Percentiles rank a stretch among this genome's conserved stretches.
phyloP scores from a whole-genome alignment of 2,888 invertebrate species.

The Mythimna ferrago region DNA sequence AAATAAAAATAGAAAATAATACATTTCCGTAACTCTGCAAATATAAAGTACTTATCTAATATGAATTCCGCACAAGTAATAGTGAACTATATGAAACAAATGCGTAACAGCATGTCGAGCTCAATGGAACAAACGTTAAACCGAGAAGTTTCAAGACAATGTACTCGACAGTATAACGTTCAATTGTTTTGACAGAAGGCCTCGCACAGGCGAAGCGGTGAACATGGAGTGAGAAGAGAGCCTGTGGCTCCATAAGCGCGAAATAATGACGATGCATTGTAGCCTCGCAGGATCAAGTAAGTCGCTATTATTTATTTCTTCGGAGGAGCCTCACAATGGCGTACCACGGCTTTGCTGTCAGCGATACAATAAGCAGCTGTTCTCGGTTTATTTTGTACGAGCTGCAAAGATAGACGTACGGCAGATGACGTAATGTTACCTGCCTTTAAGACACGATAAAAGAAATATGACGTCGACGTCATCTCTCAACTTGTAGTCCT shows the following conservation, averaged over 20 bases:
- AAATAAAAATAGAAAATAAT: background rate
- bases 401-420: conserved; percentile 79
- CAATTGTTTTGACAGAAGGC: conserved; percentile 72
- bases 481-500: conserved; percentile 73
- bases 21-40: background rate
- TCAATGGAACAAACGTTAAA: conserved; percentile 46
- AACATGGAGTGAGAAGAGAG: conserved; percentile 75
- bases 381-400: conserved; percentile 80
- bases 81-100: conserved; percentile 22
- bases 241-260: conserved; percentile 76
- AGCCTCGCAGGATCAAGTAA: conserved; percentile 84
- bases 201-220: conserved; percentile 60
- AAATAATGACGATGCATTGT: conserved; percentile 87
- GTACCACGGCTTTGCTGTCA: conserved; percentile 85
- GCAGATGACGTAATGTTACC: conserved; percentile 82
- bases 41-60: conserved; percentile 5
- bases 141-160: conserved; percentile 48
- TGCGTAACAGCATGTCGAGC: conserved; percentile 26
- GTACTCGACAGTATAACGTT: conserved; percentile 53
- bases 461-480: conserved; percentile 72
- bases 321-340: conserved; percentile 82
- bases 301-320: conserved; percentile 88
- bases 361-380: conserved; percentile 87
- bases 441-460: conserved; percentile 76
- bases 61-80: conserved; percentile 19